Percentiles rank a stretch among this genome's conserved stretches.
phyloP scores from a whole-genome alignment of 2,113 vertebrate genomes.

The Nothobranchius furzeri region DNA sequence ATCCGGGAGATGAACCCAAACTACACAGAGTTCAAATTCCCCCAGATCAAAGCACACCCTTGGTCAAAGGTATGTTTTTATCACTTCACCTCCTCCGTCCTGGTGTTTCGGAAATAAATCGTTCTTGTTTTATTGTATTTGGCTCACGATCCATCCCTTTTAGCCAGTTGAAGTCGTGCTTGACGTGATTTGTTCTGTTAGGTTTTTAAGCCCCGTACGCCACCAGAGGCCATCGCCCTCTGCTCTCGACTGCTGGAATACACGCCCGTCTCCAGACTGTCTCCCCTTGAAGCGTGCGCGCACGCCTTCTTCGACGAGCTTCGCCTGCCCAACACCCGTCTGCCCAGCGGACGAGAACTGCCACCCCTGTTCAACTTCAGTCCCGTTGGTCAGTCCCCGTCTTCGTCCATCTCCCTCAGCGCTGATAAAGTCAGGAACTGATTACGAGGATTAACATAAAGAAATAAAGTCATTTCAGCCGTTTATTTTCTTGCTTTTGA shows the following conservation, averaged over 20 bases:
- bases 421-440: too few species aligned
- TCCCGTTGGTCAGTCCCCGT: conserved; percentile 82
- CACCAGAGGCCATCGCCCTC: conserved; percentile 89
- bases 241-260: conserved; percentile 92
- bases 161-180: too few species aligned
- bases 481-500: too few species aligned
- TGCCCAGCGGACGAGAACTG: conserved; percentile 89
- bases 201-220: conserved; percentile 93
- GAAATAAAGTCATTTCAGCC: too few species aligned
- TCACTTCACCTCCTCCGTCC: too few species aligned
- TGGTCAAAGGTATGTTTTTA: conserved; percentile 86
- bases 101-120: too few species aligned
- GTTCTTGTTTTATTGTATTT: too few species aligned
- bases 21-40: conserved; percentile 96
- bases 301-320: conserved; percentile 92
- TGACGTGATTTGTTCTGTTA: conserved; percentile 38
- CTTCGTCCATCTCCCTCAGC: background rate
- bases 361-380: conserved; percentile 94
- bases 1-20: conserved; percentile 96
- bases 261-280: conserved; percentile 89
- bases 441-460: too few species aligned
- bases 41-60: conserved; percentile 95
- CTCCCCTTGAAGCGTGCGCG: conserved; percentile 89
- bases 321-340: conserved; percentile 85
- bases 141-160: too few species aligned